phyloP scores from a whole-genome alignment of 2,113 vertebrate genomes.

The Urocynchramus pylzowi region DNA sequence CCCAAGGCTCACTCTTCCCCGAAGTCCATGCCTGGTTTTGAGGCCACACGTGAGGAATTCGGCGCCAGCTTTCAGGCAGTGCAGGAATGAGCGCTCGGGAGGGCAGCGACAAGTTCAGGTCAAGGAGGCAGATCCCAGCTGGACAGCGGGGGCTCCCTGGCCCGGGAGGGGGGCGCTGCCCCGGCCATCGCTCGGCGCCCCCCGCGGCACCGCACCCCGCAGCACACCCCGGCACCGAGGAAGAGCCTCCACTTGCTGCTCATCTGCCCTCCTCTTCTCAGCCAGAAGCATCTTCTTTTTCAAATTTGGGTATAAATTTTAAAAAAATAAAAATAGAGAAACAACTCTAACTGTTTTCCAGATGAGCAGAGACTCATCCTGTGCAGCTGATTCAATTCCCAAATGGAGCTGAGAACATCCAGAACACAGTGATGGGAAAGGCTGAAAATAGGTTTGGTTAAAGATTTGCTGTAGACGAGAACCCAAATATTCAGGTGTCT shows the following conservation, averaged over 20 bases:
- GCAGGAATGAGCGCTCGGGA: constrained; percentile 37
- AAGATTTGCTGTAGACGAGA: neutral
- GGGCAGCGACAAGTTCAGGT: constrained; percentile 55
- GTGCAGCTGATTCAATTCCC: neutral
- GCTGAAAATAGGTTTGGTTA: neutral
- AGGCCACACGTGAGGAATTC: constrained; percentile 58
- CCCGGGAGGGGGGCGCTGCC: neutral
- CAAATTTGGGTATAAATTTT: neutral
- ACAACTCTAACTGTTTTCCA: neutral
- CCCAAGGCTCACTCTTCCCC: neutral
- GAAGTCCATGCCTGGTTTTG: constrained; percentile 76
- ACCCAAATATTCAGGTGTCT: neutral
- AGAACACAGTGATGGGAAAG: neutral
- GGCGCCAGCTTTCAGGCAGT: neutral
- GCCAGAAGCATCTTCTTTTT: neutral
- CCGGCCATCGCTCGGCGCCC: neutral
- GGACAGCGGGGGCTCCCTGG: constrained; percentile 58
- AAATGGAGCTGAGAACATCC: neutral
- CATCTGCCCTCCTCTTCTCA: neutral
- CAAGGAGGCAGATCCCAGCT: constrained; percentile 69
- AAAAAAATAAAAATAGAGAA: neutral
- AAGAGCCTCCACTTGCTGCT: neutral
- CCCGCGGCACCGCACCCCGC: neutral
- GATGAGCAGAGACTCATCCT: neutral
- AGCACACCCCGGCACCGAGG: rapidly evolving